These are phyloP conservation scores for Morus bassanus DNA, from an alignment of 2,797 vertebrate genomes.

Conservation along the genomic window DNA sequence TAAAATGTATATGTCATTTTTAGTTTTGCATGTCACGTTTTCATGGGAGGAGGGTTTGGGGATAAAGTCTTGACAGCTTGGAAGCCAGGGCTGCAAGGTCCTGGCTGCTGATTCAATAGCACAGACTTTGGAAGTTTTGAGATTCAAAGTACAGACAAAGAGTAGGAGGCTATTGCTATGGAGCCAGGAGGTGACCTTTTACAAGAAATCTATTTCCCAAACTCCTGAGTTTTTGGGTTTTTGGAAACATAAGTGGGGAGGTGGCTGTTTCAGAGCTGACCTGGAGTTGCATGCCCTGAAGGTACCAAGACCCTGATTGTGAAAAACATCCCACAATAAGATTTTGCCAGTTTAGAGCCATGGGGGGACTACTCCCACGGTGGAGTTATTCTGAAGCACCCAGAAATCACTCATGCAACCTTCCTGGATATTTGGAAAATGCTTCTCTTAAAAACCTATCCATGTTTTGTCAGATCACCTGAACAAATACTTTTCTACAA, in stretches of 20 bases:
- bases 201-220: neutral
- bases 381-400: neutral
- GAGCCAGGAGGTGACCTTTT: neutral
- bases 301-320: neutral
- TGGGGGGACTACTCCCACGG: neutral
- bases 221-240: neutral
- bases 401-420: fast-evolving
- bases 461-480: neutral
- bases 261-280: neutral
- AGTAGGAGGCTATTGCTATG: neutral
- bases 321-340: neutral
- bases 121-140: neutral
- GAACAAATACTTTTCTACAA: neutral
- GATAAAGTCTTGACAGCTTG: neutral
- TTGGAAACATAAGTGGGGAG: neutral
- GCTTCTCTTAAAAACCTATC: neutral
- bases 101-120: neutral
- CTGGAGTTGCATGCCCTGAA: neutral
- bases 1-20: neutral
- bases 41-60: neutral
- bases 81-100: neutral
- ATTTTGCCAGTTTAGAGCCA: neutral
- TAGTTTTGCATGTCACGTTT: neutral
- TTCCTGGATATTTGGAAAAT: neutral
- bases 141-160: neutral